A percentile compares a stretch with the other conserved stretches of the same genome.
Evolutionary conservation across 2,113 vertebrate species (phyloP).

Genomic region (Sarotherodon lohbergeri): DNA sequence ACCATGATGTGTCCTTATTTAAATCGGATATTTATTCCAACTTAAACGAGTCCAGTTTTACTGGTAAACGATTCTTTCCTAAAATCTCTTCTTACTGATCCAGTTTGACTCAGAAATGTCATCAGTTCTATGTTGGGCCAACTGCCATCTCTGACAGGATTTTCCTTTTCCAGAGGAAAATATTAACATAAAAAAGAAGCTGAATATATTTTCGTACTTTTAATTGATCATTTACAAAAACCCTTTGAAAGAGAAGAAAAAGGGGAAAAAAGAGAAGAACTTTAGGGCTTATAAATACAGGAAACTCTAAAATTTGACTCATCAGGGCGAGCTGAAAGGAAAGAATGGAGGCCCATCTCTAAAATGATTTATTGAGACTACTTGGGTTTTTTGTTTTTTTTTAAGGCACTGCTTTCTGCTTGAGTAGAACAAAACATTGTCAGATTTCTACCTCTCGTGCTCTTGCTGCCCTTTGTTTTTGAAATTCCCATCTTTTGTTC

Average conservation of each 20-base stretch:
- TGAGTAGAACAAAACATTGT: not conserved
- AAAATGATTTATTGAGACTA: not conserved
- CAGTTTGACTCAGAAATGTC: not conserved
- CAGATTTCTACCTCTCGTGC: not conserved
- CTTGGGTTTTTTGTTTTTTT: not conserved
- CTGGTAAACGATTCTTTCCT: not conserved
- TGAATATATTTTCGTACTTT: not conserved
- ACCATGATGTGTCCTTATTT: not conserved
- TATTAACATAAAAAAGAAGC: not conserved
- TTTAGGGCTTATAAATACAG: not conserved
- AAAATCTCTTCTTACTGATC: not conserved
- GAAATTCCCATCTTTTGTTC: not conserved
- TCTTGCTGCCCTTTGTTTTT: not conserved
- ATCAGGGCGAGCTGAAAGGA: not conserved
- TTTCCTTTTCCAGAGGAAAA: not conserved
- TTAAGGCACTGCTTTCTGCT: not conserved
- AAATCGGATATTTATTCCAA: not conserved
- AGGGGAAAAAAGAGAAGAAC: accelerated
- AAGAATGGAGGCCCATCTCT: not conserved
- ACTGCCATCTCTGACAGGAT: not conserved
- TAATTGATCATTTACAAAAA: not conserved
- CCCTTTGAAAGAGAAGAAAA: not conserved
- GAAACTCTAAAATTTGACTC: not conserved
- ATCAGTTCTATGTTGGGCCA: not conserved
- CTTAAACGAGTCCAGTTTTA: not conserved